Base-by-base conservation (phyloP, 2,888 invertebrate genomes). In the Scaptomyza tumidula region DNA sequence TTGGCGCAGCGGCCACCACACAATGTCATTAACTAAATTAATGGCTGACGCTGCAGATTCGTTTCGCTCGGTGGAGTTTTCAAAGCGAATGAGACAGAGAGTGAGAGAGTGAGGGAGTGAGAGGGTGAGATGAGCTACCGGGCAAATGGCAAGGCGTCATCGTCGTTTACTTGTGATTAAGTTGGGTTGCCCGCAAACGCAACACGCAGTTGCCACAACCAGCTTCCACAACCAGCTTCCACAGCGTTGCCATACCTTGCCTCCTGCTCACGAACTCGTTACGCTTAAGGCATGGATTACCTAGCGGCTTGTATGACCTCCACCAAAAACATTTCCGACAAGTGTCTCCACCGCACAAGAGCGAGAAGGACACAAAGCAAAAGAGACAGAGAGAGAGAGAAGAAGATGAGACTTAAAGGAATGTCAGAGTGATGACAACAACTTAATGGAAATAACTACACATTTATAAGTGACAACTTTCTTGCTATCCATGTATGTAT, bases 21-120 rank as follows among this genome's bases (percentile, higher is more conserved):
- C 88, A 88, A 84, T 87, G 88, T 87, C 84, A 85, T 85, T 85
- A 85, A 88, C 83, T 78, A 85, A 85, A 85, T 85, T 88, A 85
- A 85, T 85, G 84, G 88, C 84, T 85, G 88, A 85, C 88, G 78
- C 72, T 85, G 84, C 84, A 85, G 88, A 86, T 85, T 88, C 78
- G 60, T 14, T 46, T 27, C 35, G 19, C 4, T 48, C 31, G 31
- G 7, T 13, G 31, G 5, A 31, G 11, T 48, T 11, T 1, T 31
- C 11, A 29, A 3, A 7, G 6, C 11, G 10, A 19, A 0, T 3
- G 41, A 10, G 2, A n/a, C 11, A 11, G 2, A 19, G 43, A 48
- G 2, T 3, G 9, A 44, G 44, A n/a, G 27, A 54, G 14, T 2
- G 24, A 10, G 33, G 31, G 35, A 27, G 44, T 5, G 24, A 3